phyloP scores from a whole-genome alignment of 2,888 invertebrate species.

The Leucoptera coffeella region DNA sequence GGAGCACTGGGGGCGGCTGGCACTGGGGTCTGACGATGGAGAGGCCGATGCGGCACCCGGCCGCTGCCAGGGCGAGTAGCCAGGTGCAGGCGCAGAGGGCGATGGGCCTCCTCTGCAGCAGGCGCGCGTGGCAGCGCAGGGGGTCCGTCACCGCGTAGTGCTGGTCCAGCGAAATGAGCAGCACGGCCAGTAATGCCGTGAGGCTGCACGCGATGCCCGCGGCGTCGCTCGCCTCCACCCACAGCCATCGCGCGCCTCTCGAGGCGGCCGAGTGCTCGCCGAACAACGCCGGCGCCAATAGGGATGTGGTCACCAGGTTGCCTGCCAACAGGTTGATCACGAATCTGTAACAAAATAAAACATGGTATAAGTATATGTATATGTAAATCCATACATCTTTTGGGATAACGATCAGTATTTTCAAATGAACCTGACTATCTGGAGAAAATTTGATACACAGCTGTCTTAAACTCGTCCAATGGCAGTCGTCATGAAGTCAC shows the following conservation, averaged over 20 bases:
- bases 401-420: no score
- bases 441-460: no score
- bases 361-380: background rate
- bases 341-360: conserved; percentile 51
- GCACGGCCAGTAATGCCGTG: conserved; percentile 28
- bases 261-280: conserved; percentile 60
- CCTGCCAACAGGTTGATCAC: conserved; percentile 55
- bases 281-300: conserved; percentile 41
- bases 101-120: conserved; percentile 36
- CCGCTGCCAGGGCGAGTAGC: conserved; percentile 35
- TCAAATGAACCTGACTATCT: no score
- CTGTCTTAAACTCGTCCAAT: no score
- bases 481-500: no score
- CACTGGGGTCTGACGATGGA: conserved; percentile 23
- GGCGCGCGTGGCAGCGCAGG: conserved; percentile 41
- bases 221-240: conserved; percentile 54
- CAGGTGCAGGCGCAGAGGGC: conserved; percentile 48
- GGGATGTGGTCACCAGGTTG: conserved; percentile 40
- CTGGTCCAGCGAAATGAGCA: conserved; percentile 46
- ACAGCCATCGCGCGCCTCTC: conserved; percentile 43
- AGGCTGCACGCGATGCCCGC: conserved; percentile 30
- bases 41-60: conserved; percentile 24
- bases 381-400: no score
- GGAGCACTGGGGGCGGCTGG: conserved; percentile 19
- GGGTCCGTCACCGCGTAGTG: conserved; percentile 49